Evolutionary conservation across 2,888 invertebrate genomes (phyloP).

Genomic region (Conops quadrifasciatus): DNA sequence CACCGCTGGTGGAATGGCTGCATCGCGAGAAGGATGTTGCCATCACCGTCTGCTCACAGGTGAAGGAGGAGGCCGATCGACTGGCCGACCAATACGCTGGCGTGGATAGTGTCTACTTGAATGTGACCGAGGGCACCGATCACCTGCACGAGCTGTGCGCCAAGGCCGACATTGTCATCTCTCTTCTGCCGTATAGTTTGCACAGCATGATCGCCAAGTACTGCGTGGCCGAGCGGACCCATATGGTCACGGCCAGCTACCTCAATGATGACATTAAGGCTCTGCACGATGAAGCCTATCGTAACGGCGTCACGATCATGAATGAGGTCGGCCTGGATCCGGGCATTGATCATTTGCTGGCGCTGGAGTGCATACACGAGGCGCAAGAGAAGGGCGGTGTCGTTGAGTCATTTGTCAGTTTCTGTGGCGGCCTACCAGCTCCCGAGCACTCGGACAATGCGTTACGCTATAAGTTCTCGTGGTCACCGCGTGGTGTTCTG

Average conservation of each 20-base stretch:
- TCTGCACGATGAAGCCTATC: constrained; percentile 83
- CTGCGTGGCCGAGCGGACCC: constrained; percentile 85
- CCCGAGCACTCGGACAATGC: constrained; percentile 95
- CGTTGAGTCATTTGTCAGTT: constrained; percentile 94
- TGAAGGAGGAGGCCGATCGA: constrained; percentile 88
- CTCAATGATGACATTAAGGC: constrained; percentile 83
- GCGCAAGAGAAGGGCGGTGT: constrained; percentile 88
- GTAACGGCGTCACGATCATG: constrained; percentile 90
- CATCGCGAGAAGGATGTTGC: constrained; percentile 80
- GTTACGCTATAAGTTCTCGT: constrained; percentile 91
- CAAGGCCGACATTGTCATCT: constrained; percentile 80
- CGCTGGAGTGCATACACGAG: constrained; percentile 96
- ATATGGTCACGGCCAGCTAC: constrained; percentile 98
- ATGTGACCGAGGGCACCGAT: constrained; percentile 79
- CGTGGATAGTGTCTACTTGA: constrained; percentile 81
- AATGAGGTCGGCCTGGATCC: constrained; percentile 99
- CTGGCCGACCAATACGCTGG: constrained; percentile 80
- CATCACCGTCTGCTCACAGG: constrained; percentile 87
- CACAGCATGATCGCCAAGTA: constrained; percentile 87
- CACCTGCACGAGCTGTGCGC: constrained; percentile 75
- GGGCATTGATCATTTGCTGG: constrained; percentile 97
- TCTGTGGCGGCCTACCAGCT: constrained; percentile 96
- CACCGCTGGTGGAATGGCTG: constrained; percentile 94
- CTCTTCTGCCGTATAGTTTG: constrained; percentile 88
- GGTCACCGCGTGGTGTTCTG: constrained; percentile 95